A percentile compares a stretch with the other conserved stretches of the same genome.
phyloP scores from a whole-genome alignment of 2,113 vertebrate genomes.

The Serilophus lunatus region DNA sequence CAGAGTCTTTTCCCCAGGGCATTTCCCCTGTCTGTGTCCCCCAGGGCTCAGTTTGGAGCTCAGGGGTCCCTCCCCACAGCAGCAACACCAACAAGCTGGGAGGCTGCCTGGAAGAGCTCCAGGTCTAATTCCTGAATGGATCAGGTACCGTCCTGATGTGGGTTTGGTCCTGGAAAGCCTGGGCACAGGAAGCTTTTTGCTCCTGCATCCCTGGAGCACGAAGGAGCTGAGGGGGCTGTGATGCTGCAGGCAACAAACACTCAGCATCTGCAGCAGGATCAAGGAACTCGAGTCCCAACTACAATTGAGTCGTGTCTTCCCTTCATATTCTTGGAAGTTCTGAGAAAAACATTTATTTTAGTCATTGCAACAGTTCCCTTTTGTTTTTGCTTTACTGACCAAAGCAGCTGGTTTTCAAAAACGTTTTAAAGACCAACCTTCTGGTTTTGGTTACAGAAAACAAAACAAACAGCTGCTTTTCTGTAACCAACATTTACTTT shows the following conservation, averaged over 20 bases:
- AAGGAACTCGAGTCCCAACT: not conserved
- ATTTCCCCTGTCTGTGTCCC: too few species aligned
- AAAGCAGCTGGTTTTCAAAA: constrained; percentile 22
- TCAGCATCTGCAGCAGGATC: not conserved
- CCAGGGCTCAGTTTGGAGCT: not conserved
- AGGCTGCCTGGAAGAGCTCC: not conserved
- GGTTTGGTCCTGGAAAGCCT: not conserved
- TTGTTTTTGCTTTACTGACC: constrained; percentile 16
- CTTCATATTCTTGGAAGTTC: not conserved
- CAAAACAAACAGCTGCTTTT: constrained; percentile 31
- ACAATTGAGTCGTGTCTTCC: not conserved
- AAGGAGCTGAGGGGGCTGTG: not conserved
- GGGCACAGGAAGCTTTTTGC: not conserved
- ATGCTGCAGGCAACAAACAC: not conserved
- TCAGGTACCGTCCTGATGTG: rapidly evolving
- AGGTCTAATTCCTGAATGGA: rapidly evolving
- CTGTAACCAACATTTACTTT: not conserved
- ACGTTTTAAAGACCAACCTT: not conserved
- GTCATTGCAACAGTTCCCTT: not conserved
- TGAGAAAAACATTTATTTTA: constrained; percentile 16
- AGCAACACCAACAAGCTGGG: rapidly evolving
- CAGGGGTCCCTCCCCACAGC: not conserved
- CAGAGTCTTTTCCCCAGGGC: not conserved
- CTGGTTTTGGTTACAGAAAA: constrained; percentile 43
- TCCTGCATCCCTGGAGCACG: not conserved